Conservation (phyloP, 2,888 invertebrate species). For the Lissonota sp. region DNA sequence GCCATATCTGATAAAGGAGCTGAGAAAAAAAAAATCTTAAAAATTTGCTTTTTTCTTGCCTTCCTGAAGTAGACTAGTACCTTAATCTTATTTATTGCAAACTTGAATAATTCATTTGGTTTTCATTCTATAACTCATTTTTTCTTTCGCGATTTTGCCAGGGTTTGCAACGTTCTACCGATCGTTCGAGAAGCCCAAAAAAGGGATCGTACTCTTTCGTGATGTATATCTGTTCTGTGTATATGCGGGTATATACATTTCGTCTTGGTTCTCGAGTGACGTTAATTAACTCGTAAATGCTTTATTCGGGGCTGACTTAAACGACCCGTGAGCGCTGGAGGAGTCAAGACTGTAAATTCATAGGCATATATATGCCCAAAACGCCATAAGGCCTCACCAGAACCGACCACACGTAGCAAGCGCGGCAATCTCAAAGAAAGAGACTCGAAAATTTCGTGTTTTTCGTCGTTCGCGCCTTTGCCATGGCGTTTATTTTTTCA, state of each 20-base stretch:
- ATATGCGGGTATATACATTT: conserved; percentile 26
- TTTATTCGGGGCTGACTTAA: conserved; percentile 49
- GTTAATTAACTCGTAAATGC: conserved; percentile 63
- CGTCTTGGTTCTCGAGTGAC: conserved; percentile 45
- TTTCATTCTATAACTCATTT: too few species aligned
- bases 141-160: too few species aligned
- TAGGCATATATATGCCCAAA: conserved; percentile 1
- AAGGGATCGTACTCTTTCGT: conserved; percentile 2
- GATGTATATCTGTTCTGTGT: background rate
- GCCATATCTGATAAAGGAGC: too few species aligned
- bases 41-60: too few species aligned
- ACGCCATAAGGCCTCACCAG: conserved; percentile 20
- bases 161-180: too few species aligned
- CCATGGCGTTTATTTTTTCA: conserved; percentile 56
- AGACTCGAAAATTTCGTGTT: conserved; percentile 49
- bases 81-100: too few species aligned
- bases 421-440: conserved; percentile 52
- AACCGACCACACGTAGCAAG: conserved; percentile 16
- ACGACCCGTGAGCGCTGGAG: conserved; percentile 27
- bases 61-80: too few species aligned
- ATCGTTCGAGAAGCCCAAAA: conserved; percentile 13
- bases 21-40: too few species aligned
- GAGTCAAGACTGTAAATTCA: background rate
- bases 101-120: too few species aligned
- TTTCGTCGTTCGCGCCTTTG: conserved; percentile 57